phyloP scores from a whole-genome alignment of 1,140 invertebrate genomes.

The Bombus turneri region DNA sequence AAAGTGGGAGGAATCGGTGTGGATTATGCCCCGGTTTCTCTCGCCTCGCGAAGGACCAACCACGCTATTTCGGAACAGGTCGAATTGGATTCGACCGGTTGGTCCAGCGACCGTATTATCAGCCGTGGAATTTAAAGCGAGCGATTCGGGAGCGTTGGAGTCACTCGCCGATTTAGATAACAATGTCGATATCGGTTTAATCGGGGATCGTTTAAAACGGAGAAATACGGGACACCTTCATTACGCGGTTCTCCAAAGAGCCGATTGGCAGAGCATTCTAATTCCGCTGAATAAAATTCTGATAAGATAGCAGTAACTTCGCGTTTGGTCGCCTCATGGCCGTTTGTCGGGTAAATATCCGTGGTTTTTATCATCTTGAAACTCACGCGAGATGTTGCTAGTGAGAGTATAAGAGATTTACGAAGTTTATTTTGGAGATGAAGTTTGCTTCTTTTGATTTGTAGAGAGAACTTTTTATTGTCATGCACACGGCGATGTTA shows the following conservation, averaged over 20 bases:
- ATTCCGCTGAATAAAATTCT: conserved; percentile 7
- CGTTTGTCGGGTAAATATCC: conserved; percentile 15
- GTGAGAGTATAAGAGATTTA: not conserved
- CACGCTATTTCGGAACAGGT: not conserved
- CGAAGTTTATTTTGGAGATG: not conserved
- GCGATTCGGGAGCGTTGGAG: not conserved
- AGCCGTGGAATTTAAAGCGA: not conserved
- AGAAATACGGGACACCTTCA: not conserved
- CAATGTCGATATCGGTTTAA: not conserved
- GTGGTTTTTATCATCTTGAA: not conserved
- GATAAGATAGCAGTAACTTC: conserved; percentile 24
- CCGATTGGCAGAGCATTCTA: not conserved
- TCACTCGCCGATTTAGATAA: conserved; percentile 18
- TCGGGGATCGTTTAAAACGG: not conserved
- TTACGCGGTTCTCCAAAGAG: not conserved
- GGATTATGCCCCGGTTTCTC: conserved; percentile 31
- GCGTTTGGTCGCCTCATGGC: conserved; percentile 2
- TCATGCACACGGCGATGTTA: not conserved
- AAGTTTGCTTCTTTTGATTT: too few species aligned
- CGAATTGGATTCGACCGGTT: not conserved
- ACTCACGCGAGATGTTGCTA: not conserved
- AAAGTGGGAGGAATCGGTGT: conserved; percentile 13
- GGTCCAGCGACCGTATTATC: not conserved
- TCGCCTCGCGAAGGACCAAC: not conserved
- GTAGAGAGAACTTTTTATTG: too few species aligned